Conservation (phyloP, 2,888 invertebrate genomes). For the Periphyllus acericola region DNA sequence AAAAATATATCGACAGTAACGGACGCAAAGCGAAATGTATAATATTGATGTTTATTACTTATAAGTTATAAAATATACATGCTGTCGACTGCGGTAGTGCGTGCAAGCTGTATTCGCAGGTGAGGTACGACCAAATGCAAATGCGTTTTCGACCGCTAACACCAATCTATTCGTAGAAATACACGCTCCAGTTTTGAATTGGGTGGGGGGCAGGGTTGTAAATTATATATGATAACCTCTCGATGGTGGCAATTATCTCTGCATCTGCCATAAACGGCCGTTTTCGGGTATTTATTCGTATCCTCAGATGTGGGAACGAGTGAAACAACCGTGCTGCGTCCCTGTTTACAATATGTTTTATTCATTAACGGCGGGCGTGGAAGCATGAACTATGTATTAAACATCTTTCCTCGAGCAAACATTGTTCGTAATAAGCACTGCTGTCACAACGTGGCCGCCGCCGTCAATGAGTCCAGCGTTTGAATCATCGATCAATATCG, state of each 20-base stretch:
- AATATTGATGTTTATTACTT: background rate
- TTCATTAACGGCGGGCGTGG: background rate
- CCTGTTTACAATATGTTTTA: slow-evolving; percentile 30
- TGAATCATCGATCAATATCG: background rate
- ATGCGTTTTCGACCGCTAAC: background rate
- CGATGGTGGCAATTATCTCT: background rate
- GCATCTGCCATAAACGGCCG: background rate
- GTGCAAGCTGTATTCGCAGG: too few relatives aligned
- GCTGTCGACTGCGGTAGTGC: background rate
- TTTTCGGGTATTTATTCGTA: background rate
- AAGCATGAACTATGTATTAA: background rate
- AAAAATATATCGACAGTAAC: too few relatives aligned
- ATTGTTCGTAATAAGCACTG: slow-evolving; percentile 9
- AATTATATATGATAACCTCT: background rate
- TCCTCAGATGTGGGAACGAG: background rate
- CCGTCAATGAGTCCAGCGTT: background rate
- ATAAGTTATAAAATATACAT: too few relatives aligned
- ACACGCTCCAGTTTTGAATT: background rate
- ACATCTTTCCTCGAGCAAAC: background rate
- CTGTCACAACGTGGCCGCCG: background rate
- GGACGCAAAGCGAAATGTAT: background rate
- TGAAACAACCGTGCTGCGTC: background rate
- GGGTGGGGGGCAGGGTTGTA: too few relatives aligned
- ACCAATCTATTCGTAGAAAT: background rate
- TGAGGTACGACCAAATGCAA: background rate